Conservation (phyloP, 2,888 invertebrate species). For the Cantharis lateralis region DNA sequence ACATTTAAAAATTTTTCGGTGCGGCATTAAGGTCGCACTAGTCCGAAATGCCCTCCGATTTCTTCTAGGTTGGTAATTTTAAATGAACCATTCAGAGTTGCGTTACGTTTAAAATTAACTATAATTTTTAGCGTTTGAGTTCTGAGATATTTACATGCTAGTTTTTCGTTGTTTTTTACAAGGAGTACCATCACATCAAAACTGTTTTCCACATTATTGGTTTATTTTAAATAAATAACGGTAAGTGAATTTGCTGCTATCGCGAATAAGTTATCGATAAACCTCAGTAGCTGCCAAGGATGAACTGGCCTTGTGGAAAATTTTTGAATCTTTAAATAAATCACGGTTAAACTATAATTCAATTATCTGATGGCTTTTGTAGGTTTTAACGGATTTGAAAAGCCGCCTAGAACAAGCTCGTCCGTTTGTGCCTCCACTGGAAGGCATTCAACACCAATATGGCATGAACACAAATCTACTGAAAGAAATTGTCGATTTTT, state of each 20-base stretch:
- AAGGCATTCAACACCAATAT: conserved; percentile 73
- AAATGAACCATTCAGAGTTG: too few species aligned
- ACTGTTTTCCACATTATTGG: neutral
- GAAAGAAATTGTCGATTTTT: conserved; percentile 70
- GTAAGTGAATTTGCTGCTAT: neutral
- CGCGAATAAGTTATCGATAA: neutral
- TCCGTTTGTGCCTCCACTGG: conserved; percentile 59
- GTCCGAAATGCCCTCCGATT: too few species aligned
- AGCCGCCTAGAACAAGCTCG: conserved; percentile 59
- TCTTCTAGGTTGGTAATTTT: too few species aligned
- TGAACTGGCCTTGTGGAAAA: neutral
- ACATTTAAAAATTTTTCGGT: too few species aligned
- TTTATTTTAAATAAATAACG: neutral
- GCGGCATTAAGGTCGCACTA: too few species aligned
- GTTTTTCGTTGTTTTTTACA: neutral
- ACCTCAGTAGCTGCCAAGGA: too few species aligned
- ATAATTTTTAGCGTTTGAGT: neutral
- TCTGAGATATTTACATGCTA: neutral
- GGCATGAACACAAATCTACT: conserved; percentile 75
- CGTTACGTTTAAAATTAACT: too few species aligned
- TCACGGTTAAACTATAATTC: neutral
- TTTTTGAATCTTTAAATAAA: neutral
- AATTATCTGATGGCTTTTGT: neutral
- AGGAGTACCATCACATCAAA: neutral
- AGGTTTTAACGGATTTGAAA: conserved; percentile 53